Evolutionary conservation across 2,797 vertebrate species (phyloP).

Genomic region (Cossypha niveicapilla): DNA sequence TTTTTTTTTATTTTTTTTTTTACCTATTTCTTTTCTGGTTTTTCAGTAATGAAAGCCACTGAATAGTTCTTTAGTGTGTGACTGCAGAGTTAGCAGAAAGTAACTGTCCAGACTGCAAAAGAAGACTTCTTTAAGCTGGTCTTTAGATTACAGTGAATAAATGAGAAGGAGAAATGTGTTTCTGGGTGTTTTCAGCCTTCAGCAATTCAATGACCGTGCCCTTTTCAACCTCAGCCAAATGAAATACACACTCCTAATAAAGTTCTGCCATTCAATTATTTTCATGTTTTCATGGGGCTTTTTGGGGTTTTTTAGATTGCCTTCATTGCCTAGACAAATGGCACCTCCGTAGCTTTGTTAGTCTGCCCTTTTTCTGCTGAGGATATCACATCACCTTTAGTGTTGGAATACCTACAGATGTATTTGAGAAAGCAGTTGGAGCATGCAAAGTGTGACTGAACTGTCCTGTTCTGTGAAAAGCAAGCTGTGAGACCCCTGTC

Average conservation of each 20-base stretch:
- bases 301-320: background rate
- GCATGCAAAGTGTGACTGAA: background rate
- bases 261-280: background rate
- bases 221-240: background rate
- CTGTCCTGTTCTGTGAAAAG: background rate
- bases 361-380: background rate
- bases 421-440: background rate
- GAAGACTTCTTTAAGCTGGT: background rate
- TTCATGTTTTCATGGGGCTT: background rate
- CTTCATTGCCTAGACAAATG: background rate
- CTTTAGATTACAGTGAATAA: conserved; percentile 16
- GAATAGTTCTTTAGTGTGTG: background rate
- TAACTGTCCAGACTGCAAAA: background rate
- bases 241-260: background rate
- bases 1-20: background rate
- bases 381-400: background rate
- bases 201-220: background rate
- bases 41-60: background rate
- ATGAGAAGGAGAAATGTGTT: conserved; percentile 14
- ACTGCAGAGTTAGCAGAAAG: conserved; percentile 40
- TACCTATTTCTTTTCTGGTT: background rate
- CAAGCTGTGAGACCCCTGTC: background rate
- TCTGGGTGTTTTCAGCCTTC: conserved; percentile 24
- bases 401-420: background rate
- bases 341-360: background rate